Evolutionary conservation across 2,113 vertebrate species (phyloP).

Genomic region (Epinephelus fuscoguttatus): DNA sequence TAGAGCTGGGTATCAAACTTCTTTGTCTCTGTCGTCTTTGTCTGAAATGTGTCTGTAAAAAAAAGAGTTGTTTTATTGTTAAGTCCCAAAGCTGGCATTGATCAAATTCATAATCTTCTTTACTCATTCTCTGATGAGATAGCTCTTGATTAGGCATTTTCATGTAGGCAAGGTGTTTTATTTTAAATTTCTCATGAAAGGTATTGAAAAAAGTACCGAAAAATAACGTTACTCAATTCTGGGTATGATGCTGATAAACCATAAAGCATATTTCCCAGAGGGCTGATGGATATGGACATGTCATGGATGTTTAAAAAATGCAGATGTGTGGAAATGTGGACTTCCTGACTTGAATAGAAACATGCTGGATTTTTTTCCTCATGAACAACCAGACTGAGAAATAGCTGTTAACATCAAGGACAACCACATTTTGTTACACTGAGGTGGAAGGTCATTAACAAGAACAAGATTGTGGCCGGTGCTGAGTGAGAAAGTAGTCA

Average conservation of each 20-base stretch:
- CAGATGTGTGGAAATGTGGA: neutral
- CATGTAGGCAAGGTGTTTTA: neutral
- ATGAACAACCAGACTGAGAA: constrained; percentile 1
- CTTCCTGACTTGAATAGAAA: constrained; percentile 3
- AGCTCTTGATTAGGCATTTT: neutral
- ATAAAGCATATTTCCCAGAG: neutral
- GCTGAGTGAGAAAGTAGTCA: constrained; percentile 13
- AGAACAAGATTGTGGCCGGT: constrained; percentile 10
- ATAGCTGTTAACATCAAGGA: neutral
- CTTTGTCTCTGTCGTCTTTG: neutral
- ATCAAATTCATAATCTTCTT: neutral
- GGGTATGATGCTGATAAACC: neutral
- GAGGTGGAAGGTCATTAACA: constrained; percentile 17
- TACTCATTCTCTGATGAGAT: neutral
- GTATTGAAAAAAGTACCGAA: neutral
- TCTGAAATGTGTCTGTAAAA: neutral
- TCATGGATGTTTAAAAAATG: neutral
- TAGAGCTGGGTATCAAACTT: neutral
- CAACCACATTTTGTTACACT: constrained; percentile 17
- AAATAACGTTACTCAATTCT: neutral
- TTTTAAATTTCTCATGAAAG: neutral
- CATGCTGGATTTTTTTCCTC: neutral
- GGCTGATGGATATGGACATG: no score
- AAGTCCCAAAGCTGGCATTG: neutral
- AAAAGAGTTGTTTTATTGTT: no score